Evolutionary conservation across 1,140 invertebrate species (phyloP), one percentile per base, ranked within the genome.

Genomic region (Papilio polytes): DNA sequence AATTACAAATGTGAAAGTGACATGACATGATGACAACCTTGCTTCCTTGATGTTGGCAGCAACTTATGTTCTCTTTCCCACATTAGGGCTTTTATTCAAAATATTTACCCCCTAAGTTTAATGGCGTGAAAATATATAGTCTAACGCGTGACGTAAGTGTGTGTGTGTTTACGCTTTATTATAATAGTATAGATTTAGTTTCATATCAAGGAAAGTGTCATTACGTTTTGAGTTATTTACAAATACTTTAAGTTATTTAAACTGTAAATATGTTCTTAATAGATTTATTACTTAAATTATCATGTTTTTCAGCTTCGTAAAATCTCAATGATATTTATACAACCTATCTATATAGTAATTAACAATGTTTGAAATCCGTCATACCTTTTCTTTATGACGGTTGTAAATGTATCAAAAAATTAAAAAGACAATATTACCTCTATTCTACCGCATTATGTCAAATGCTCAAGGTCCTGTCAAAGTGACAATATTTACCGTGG

Each of bases 401-500:
- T 86, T 80, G 59, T 53, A 63, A 81, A 70, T 80, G 80, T 66
- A 82, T 85, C 80, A 80, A 78, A 66, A 78, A 66, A 41, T 46
- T 63, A 78, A 74, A 82, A 78, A 81, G 56, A 80, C 80, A 79
- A 80, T 80, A 82, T 80, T 48, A 20, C 76, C 22, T 18, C n/a
- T 20, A 48, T 73, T 81, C 81, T 77, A 41, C 46, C 80, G 81
- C 79, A 80, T 83, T 80, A 82, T 80, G 80, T 81, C 81, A 83
- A 82, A 84, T 66, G 36, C 79, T 83, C 85, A 85, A 87, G 84
- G 83, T 59, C 82, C 46, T 79, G 73, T 84, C 83, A 81, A 83
- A 87, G 80, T 78, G 81, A 85, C 83, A 84, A 83, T 85, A 85
- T 87, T 85, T 87, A 76, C 85, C 74, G 63, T 81, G 78, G 83